These are phyloP conservation scores for Temnopleurus reevesii DNA, from an alignment of 53 echinoderm and acorn worm species.

Conservation along the genomic window DNA sequence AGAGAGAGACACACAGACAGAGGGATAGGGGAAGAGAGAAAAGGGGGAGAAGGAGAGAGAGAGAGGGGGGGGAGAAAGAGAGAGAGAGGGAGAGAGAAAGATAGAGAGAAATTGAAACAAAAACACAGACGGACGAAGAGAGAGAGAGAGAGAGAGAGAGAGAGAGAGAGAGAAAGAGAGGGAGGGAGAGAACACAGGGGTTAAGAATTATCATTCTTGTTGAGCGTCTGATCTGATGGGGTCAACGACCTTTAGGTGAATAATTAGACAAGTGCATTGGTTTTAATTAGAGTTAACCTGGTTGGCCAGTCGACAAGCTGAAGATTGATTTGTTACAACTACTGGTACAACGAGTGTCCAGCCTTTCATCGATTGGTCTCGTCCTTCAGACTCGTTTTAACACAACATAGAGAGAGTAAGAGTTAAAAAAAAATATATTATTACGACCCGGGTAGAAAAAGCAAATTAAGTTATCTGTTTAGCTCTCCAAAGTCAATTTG, in stretches of 20 bases:
- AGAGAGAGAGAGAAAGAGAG: background rate
- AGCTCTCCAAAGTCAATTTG: too few species aligned
- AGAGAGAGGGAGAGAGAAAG: background rate
- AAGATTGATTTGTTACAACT: background rate
- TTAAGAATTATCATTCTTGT: background rate
- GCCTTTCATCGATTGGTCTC: background rate
- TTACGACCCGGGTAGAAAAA: too few species aligned
- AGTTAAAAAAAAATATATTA: too few species aligned
- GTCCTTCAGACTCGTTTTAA: background rate
- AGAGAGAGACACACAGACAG: too few species aligned
- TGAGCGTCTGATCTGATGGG: background rate
- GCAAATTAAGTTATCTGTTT: too few species aligned
- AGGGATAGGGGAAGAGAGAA: too few species aligned
- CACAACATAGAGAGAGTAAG: too few species aligned
- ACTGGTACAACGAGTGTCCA: background rate
- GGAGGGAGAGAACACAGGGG: background rate
- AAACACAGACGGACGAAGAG: background rate
- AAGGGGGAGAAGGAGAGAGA: background rate
- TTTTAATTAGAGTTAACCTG: conserved; percentile 41
- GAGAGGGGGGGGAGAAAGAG: background rate
- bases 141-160: background rate
- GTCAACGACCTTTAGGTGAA: conserved; percentile 10
- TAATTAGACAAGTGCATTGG: conserved; percentile 26
- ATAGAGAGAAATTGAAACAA: background rate
- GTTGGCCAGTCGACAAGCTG: background rate